Percentiles rank a stretch among this genome's conserved stretches.
Evolutionary conservation across 2,797 vertebrate genomes (phyloP).

Genomic region (Gymnoscopelus microlampas): DNA sequence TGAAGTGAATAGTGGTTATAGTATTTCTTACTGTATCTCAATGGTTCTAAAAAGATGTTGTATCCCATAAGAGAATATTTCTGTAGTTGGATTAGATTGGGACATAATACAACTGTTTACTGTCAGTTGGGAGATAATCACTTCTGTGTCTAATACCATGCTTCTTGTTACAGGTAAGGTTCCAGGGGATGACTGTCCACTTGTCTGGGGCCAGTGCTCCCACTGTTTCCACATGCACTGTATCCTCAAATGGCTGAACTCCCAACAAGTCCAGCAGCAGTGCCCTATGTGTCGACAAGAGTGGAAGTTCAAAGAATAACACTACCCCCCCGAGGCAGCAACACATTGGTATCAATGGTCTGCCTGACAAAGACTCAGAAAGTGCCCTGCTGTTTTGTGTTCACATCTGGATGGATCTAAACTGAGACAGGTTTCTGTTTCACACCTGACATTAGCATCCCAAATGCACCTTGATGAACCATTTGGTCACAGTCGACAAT

Average conservation of each 20-base stretch:
- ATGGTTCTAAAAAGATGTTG: too few relatives aligned
- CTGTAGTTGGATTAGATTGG: too few relatives aligned
- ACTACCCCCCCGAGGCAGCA: fast-evolving
- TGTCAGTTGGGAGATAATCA: too few relatives aligned
- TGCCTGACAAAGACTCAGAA: conserved; percentile 8
- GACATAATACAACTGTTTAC: too few relatives aligned
- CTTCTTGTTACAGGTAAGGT: conserved; percentile 87
- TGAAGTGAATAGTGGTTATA: too few relatives aligned
- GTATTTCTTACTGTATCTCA: too few relatives aligned
- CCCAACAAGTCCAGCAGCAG: conserved; percentile 97
- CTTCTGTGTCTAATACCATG: neutral
- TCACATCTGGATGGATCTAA: too few relatives aligned
- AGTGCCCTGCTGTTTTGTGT: neutral
- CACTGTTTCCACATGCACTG: conserved; percentile 99
- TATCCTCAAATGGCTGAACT: conserved; percentile 98
- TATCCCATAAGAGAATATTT: too few relatives aligned
- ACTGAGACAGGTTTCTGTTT: too few relatives aligned
- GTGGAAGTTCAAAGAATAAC: conserved; percentile 97
- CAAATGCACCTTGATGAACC: too few relatives aligned
- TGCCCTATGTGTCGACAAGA: conserved; percentile 98
- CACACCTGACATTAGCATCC: too few relatives aligned
- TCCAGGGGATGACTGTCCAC: conserved; percentile 95
- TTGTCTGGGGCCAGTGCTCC: conserved; percentile 99
- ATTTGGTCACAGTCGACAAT: too few relatives aligned
- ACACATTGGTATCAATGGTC: neutral